Evolutionary conservation across 1,140 invertebrate genomes (phyloP).

Genomic region (Cataglyphis hispanica): DNA sequence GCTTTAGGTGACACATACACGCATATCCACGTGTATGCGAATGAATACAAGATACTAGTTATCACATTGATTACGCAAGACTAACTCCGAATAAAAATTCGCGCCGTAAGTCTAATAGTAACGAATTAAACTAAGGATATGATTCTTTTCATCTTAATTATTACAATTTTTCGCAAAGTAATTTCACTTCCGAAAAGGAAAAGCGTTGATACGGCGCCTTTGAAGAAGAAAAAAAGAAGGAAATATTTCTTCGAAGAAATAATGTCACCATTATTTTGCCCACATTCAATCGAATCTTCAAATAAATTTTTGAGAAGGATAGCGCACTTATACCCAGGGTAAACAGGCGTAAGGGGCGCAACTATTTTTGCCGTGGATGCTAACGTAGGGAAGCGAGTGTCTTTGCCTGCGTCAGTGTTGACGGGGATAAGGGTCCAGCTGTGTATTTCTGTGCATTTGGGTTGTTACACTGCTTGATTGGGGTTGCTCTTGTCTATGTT

Average conservation of each 20-base stretch:
- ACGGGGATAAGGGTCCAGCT: conserved; percentile 77
- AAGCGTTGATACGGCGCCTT: neutral
- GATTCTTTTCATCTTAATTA: neutral
- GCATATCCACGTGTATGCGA: neutral
- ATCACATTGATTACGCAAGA: conserved; percentile 39
- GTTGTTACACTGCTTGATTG: conserved; percentile 53
- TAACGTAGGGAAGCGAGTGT: conserved; percentile 83
- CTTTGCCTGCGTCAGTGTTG: conserved; percentile 84
- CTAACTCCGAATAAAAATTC: conserved; percentile 14
- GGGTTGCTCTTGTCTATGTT: conserved; percentile 64
- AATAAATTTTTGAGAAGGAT: conserved; percentile 12
- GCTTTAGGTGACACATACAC: conserved; percentile 66
- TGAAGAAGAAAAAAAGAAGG: neutral
- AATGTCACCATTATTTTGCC: neutral
- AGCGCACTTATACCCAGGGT: conserved; percentile 82
- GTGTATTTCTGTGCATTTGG: conserved; percentile 77
- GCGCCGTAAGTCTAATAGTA: neutral
- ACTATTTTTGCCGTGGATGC: conserved; percentile 79
- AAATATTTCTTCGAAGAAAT: neutral
- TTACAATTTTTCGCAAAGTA: neutral
- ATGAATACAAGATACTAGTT: conserved; percentile 42
- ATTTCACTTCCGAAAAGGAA: neutral
- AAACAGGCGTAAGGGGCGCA: conserved; percentile 82
- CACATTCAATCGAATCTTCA: neutral
- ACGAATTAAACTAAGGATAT: conserved; percentile 12